Base-by-base conservation (phyloP, 2,797 vertebrate species). In the Pseudotriccus pelzelni region DNA sequence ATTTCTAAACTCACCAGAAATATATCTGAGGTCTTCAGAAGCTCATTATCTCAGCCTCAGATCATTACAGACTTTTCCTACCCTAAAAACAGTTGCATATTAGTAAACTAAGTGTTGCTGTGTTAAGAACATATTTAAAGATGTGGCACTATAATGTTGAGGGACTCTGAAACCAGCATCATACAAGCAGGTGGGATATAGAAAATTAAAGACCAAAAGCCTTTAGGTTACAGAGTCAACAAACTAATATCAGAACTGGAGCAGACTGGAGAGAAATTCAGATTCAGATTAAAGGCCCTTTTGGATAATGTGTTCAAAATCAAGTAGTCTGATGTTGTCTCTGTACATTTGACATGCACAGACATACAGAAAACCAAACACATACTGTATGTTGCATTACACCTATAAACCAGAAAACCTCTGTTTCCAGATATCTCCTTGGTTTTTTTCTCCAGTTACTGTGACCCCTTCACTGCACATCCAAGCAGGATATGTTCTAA, bases 201-300 rank as follows among this genome's bases (percentile, higher is more conserved):
- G 52, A 97, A 96, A 82, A 94, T 90, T 92, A 96, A 96, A 96
- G 67, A 95, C 46, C n/a, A 96, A 93, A 90, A 90, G 32, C n/a
- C 84, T 96, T 93, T 67, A 85, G 56, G 73, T 53, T 94, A 81
- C 59, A 84, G 44, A 92, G 39, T 77, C 82, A 94, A 87, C 22
- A 77, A 6, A 16, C 44, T 84, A 62, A 59, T 83, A 75, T 43
- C 56, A 87, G 96, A 95, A 68, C 20, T 11, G 19, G 24, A 83
- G 41, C 32, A 41, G 11, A 72, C 18, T 64, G 22, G 30, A 74
- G 69, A 60, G 18, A 93, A 62, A 72, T 84, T 92, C 39, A 81
- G 62, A 74, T 86, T 94, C 66, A 91, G 70, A 91, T 72, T 43
- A 56, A 79, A 91, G 23, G 12, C 23, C 37, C 12, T 82, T 81